Base-by-base conservation (phyloP, 2,888 invertebrate genomes). In the Chrysina gloriosa region DNA sequence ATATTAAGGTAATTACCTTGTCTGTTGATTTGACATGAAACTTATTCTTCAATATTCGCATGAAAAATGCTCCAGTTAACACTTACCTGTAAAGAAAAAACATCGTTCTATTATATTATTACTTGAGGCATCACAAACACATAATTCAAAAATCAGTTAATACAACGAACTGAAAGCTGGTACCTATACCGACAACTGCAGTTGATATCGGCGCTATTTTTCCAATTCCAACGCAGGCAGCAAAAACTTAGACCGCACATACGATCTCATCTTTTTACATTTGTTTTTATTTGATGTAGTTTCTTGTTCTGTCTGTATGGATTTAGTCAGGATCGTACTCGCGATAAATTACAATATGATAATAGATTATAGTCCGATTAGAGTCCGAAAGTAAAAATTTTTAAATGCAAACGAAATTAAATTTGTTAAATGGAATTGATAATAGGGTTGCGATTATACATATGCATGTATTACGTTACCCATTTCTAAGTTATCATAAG, bases 41-140 rank as follows among this genome's bases (percentile, higher is more conserved):
- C 21, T 36, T 29, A 34, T 50, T 21, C 42, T 31, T 52, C 42
- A 19, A 31, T 36, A 39, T 48, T 67, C 63, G 29, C 45, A 63
- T 63, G 54, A 47, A 63, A 67, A 67, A 27, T 11, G 21, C n/a
- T 23, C 29, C 42, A 50, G 31, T 21, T 21, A 61, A 31, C 67
- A 67, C 67, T 67, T 67, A 67, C 67, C 67, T 67, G 61, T 45
- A 67, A 67, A 67, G n/a, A 67, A 67, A 63, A 63, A 67, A 63
- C 67, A 67, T 67, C 45, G 14, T 45, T 45, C 45, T 11, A 21
- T 48, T 34, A 64, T 27, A 52, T 9, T 11, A 52, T 36, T 34
- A 11, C 23, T n/a, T 25, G 25, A n/a, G 14, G 14, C 27, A 36
- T 39, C 25, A n/a, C 16, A 25, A 14, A 39, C 27, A 50, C 48